Evolutionary conservation across 2,888 invertebrate genomes (phyloP).

Genomic region (Trisateles emortualis): DNA sequence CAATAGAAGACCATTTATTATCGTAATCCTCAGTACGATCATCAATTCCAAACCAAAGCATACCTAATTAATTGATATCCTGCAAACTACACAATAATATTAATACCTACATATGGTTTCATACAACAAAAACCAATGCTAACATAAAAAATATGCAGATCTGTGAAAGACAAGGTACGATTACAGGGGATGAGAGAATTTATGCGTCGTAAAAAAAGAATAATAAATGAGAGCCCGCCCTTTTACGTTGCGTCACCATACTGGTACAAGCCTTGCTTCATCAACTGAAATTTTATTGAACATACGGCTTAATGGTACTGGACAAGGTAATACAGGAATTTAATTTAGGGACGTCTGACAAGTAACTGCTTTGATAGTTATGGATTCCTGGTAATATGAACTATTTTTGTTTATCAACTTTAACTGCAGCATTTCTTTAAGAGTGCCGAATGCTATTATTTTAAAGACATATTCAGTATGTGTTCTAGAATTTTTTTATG

Average conservation of each 20-base stretch:
- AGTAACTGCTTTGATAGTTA: neutral
- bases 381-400: neutral
- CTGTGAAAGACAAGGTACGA: conserved; percentile 52
- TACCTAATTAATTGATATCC: no score
- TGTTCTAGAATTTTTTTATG: no score
- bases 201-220: conserved; percentile 61
- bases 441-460: no score
- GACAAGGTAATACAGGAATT: conserved; percentile 15
- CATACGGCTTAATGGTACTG: conserved; percentile 5
- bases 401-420: neutral
- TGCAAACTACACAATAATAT: conserved; percentile 2
- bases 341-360: neutral
- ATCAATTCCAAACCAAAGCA: no score
- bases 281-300: conserved; percentile 23
- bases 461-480: no score
- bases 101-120: conserved; percentile 24
- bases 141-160: conserved; percentile 57
- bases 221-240: conserved; percentile 54
- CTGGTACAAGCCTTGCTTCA: conserved; percentile 25
- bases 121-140: conserved; percentile 38
- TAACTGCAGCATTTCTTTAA: neutral
- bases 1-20: no score
- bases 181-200: conserved; percentile 51
- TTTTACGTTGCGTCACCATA: conserved; percentile 38
- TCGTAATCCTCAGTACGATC: no score